Evolutionary conservation across 2,113 vertebrate species (phyloP), one percentile per base, ranked within the genome.

Genomic region (Alces alces): DNA sequence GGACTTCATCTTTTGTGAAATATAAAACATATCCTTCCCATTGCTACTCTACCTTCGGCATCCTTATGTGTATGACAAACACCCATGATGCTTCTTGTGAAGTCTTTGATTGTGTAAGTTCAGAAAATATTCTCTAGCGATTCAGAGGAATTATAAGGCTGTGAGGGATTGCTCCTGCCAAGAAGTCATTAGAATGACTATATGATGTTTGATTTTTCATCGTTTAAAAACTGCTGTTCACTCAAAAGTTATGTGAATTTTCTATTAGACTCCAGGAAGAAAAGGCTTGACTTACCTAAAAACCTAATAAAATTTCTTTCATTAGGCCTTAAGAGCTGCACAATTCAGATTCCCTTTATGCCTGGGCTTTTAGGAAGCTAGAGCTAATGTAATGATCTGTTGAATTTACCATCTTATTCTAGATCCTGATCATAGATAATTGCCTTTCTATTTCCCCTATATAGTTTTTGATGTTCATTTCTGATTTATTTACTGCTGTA

Each of bases 231-330:
- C 45, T 80, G 23, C 50, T 84, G 85, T 79, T 73, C 25, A 58
- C 30, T 86, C 91, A 54, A 96, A 86, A 80, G 16, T 64, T n/a
- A 87, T 66, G 83, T 33, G 76, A 93, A 91, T 92, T 95, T 93
- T 93, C 66, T 84, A 33, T 73, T 89, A 80, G n/a, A 45, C 19
- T 89, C 39, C 70, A 95, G 39, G 52, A 88, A 93, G 39, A 89
- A 89, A 93, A 93, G n/a, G 12, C 28, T 79, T 73, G 58, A 64
- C 80, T 76, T 93, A 61, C 54, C 47, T 95, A 43, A 79, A 90
- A 96, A 86, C 27, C 14, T 45, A 83, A 33, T 80, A 55, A 28
- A 84, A 57, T 39, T 92, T 61, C 61, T 96, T 87, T 89, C 84
- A 88, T 45, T 93, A 66, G 55, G 23, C 70, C 92, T 36, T 89